Evolutionary conservation across 1,140 invertebrate species (phyloP).

Genomic region (Drosophila ohnishii): DNA sequence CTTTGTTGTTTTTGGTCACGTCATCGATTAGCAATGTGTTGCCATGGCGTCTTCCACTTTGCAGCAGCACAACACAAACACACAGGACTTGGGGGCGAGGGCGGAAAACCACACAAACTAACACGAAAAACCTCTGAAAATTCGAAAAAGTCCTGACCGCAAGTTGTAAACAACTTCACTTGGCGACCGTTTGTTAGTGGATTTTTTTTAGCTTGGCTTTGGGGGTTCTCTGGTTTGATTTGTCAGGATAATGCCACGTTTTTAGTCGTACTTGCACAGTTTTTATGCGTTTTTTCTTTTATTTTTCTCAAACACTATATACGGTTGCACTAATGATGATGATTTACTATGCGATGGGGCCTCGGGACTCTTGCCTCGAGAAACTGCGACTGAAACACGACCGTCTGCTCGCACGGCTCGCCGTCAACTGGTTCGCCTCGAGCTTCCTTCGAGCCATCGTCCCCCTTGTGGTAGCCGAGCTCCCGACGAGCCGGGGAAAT

Average conservation of each 20-base stretch:
- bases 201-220: not conserved
- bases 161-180: conserved; percentile 64
- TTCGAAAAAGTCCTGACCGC: conserved; percentile 52
- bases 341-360: conserved; percentile 2
- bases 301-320: conserved; percentile 6
- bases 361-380: conserved; percentile 4
- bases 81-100: conserved; percentile 13
- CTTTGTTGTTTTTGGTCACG: conserved; percentile 66
- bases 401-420: conserved; percentile 80
- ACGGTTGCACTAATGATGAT: conserved; percentile 21
- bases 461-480: conserved; percentile 12
- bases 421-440: conserved; percentile 80
- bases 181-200: conserved; percentile 48
- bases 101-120: conserved; percentile 50
- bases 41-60: conserved; percentile 71
- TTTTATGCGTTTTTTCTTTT: conserved; percentile 2
- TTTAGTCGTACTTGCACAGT: conserved; percentile 9
- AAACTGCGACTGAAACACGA: conserved; percentile 69
- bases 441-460: conserved; percentile 58
- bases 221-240: conserved; percentile 20
- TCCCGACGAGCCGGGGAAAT: conserved; percentile 25
- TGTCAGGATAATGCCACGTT: conserved; percentile 55
- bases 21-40: conserved; percentile 81
- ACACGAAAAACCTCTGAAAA: conserved; percentile 43
- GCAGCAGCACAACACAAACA: conserved; percentile 64